phyloP scores from a whole-genome alignment of 2,888 invertebrate species.

The Pedicia rivosa region DNA sequence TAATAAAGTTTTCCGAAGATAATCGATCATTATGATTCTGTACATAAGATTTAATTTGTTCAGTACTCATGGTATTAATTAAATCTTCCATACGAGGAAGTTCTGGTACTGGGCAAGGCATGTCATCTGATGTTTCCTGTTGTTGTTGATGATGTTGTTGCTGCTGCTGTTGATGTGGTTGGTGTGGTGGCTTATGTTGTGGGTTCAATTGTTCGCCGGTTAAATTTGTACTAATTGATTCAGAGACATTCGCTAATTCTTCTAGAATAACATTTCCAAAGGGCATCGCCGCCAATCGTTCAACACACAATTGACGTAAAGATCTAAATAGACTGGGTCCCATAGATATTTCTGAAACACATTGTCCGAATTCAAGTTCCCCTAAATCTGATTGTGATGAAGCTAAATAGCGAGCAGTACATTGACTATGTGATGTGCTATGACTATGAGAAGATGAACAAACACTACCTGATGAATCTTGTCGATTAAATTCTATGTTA shows the following conservation, averaged over 20 bases:
- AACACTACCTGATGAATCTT: constrained; percentile 43
- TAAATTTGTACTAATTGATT: constrained; percentile 23
- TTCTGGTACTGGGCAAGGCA: constrained; percentile 35
- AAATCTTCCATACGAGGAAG: constrained; percentile 33
- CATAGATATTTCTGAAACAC: constrained; percentile 13
- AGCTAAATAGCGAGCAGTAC: constrained; percentile 44
- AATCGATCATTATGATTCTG: neutral
- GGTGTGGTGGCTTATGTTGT: constrained; percentile 4
- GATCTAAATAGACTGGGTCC: constrained; percentile 21
- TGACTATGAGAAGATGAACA: constrained; percentile 38
- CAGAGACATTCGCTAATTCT: constrained; percentile 47
- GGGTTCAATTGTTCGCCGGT: constrained; percentile 7
- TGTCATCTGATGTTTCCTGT: constrained; percentile 16
- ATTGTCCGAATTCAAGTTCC: constrained; percentile 34
- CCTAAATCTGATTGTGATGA: constrained; percentile 44
- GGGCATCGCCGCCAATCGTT: constrained; percentile 46
- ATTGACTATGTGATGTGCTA: constrained; percentile 45
- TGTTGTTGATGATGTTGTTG: constrained; percentile 9
- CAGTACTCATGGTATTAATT: constrained; percentile 21
- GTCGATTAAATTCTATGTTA: too few species aligned
- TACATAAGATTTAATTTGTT: constrained; percentile 18
- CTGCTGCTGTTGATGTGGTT: too few species aligned
- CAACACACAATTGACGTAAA: constrained; percentile 48
- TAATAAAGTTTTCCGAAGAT: constrained; percentile 3
- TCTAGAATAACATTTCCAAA: constrained; percentile 51